Evolutionary conservation across 1,140 invertebrate genomes (phyloP), one percentile per base, ranked within the genome.

Genomic region (Heliconius congener): DNA sequence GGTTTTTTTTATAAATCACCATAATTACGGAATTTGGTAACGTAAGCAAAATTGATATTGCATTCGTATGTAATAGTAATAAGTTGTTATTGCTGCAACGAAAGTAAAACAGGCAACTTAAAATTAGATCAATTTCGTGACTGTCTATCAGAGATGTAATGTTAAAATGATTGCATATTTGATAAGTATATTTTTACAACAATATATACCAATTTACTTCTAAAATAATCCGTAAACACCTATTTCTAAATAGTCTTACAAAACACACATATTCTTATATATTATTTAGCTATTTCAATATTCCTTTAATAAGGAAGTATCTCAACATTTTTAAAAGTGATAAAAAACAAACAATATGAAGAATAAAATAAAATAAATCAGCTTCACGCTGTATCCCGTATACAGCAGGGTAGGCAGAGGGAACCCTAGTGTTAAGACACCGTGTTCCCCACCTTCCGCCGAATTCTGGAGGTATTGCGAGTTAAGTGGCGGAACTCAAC

Each of bases 51-150:
- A 52, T 18, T 52, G 6, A 39, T 75, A n/a, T 60, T 30, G 8
- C 55, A 52, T 52, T 37, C 4, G 30, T 27, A 66, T 39, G 30
- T 60, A 18, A 74, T 37, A 74, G 50, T 72, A 74, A 57, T 30
- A 57, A 57, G 8, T 57, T n/a, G 37, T 27, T 60, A 37, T 78
- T 74, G 73, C 73, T 55, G 60, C 27, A 74, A 73, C 34, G 52
- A 78, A 78, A 66, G 72, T 79, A 70, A 70, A 46, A 46, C 42
- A 46, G 37, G 6, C 34, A 34, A 46, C 30, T 50, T 73, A 27
- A 80, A 80, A 80, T 73, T 42, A 46, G 78, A 80, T 73, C 78
- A 60, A 73, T 75, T 76, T 80, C 78, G 78, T 80, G 78, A 76
- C 71, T 80, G 70, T 27, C 74, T 42, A 34, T 76, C 57, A 66